Base-by-base conservation (phyloP, 2,113 vertebrate genomes). In the Guaruba guarouba region DNA sequence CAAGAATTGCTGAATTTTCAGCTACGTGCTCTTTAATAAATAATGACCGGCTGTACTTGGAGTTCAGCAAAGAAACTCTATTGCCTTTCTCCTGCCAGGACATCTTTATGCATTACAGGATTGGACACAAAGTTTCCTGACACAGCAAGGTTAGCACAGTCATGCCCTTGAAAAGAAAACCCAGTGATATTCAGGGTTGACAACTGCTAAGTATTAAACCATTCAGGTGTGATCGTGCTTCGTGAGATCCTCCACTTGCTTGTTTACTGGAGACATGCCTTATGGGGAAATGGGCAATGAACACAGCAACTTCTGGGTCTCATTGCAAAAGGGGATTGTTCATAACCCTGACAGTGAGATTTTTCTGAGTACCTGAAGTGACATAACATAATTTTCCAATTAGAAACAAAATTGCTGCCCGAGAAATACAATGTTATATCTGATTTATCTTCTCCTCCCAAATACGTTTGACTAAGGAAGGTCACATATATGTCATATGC, bases 111-210 rank as follows among this genome's bases (percentile, higher is more conserved):
- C 82, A 78, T 94, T 90, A 71, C 52, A 64, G 76, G 73, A 6
- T 61, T 35, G 78, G 81, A 73, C 81, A 78, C 41, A 39, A 25
- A 46, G 61, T 61, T 87, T 84, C 86, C 93, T 91, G 91, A 95
- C 88, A 78, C 82, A 89, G 95, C 95, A 95, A 95, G 80, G 82
- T 94, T 64, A 83, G 86, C 8, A 67, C 76, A 88, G 90, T 84
- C 81, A 84, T 43, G 79, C 85, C 73, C 85, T 93, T 92, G 68
- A 61, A 81, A 78, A 64, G 69, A 44, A 0, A 2, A 61, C 51
- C 35, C 22, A 6, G 39, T 48, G 79, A 86, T 68, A 76, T 81
- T 90, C 79, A 83, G 71, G 87, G 43, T 63, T 1, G 5, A 9
- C 39, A 80, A 14, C 46, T 39, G 17, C 7, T 33, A 12, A 52